These are phyloP conservation scores for Protosalanx chinensis DNA, from an alignment of 2,797 vertebrate genomes.

Conservation along the genomic window DNA sequence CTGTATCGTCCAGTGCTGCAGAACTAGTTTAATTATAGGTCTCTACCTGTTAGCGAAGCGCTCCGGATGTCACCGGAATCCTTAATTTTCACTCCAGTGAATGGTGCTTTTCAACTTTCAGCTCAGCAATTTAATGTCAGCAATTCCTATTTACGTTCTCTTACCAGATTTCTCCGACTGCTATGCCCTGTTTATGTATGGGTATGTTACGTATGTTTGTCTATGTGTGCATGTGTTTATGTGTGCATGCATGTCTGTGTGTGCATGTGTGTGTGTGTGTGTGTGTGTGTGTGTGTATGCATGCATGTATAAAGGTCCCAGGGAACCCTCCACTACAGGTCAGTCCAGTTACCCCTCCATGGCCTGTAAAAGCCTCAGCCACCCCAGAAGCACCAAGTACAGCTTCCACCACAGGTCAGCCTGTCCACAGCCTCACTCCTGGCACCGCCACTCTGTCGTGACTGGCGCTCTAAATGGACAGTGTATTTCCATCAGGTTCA, in stretches of 20 bases:
- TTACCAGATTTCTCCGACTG: not conserved
- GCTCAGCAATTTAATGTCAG: not conserved
- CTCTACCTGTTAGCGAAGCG: not conserved
- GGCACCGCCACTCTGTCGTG: not conserved
- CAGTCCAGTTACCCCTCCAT: slow-evolving; percentile 78
- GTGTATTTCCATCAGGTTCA: too few relatives aligned
- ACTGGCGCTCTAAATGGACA: not conserved
- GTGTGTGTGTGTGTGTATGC: slow-evolving; percentile 12
- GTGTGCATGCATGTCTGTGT: not conserved
- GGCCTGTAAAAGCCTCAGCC: slow-evolving; percentile 83
- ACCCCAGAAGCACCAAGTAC: slow-evolving; percentile 88
- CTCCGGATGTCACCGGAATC: too few relatives aligned
- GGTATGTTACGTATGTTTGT: not conserved
- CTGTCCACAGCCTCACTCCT: not conserved
- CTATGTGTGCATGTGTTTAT: not conserved
- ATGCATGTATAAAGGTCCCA: slow-evolving; percentile 72
- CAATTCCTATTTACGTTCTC: not conserved
- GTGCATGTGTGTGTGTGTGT: slow-evolving; percentile 5
- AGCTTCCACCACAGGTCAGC: slow-evolving; percentile 94
- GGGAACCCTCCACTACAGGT: slow-evolving; percentile 73
- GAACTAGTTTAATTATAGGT: not conserved
- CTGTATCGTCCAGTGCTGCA: not conserved
- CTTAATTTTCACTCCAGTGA: too few relatives aligned
- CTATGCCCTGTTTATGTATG: not conserved
- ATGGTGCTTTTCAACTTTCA: too few relatives aligned